Conservation (phyloP, 2,113 vertebrate species). For the rabbit (Oryctolagus cuniculus) region mOryCun1.1 NC_091440.1:66301001-66301500, state of each 20-base stretch:
- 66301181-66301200: not conserved
- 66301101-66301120: not conserved
- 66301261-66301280: not conserved
- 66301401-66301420: too few relatives aligned
- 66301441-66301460: too few relatives aligned
- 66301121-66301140: not conserved
- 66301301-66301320: too few relatives aligned
- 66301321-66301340: too few relatives aligned
- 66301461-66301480: too few relatives aligned
- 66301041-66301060: conserved; percentile 2
- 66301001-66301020: too few relatives aligned
- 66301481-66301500: too few relatives aligned
- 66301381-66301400: too few relatives aligned
- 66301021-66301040: not conserved
- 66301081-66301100: not conserved
- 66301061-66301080: not conserved
- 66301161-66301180: not conserved
- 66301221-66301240: not conserved
- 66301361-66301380: too few relatives aligned
- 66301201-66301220: not conserved
- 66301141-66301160: conserved; percentile 25
- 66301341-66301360: too few relatives aligned
- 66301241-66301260: not conserved
- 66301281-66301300: not conserved
- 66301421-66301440: too few relatives aligned